Percentiles rank a stretch among this genome's conserved stretches.
phyloP scores from a whole-genome alignment of 2,888 invertebrate species.

The Netelia melanura region DNA sequence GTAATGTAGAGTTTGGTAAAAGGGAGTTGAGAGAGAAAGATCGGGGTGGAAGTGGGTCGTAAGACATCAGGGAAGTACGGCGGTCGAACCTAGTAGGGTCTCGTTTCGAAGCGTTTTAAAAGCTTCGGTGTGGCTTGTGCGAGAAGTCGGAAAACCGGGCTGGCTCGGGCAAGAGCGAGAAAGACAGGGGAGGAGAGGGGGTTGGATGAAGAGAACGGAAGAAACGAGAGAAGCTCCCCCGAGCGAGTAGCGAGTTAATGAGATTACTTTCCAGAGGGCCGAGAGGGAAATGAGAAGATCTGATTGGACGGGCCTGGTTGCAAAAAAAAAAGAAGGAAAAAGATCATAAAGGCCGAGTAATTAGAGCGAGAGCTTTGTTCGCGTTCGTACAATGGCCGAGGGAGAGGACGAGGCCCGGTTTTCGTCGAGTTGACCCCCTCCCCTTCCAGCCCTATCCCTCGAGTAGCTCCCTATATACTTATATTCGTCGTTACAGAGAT shows the following conservation, averaged over 20 bases:
- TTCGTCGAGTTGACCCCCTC: slow-evolving; percentile 55
- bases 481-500: not conserved
- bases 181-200: slow-evolving; percentile 53
- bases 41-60: not conserved
- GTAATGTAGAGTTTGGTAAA: not conserved
- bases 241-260: slow-evolving; percentile 77
- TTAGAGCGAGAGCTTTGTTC: slow-evolving; percentile 81
- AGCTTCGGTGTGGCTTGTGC: slow-evolving; percentile 54
- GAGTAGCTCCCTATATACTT: slow-evolving; percentile 4
- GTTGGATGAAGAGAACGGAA: slow-evolving; percentile 56
- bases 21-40: not conserved
- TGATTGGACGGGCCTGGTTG: slow-evolving; percentile 77
- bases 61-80: not conserved
- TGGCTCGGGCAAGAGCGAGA: not conserved
- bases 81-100: slow-evolving; percentile 4
- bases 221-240: slow-evolving; percentile 51
- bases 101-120: not conserved
- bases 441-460: slow-evolving; percentile 26
- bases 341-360: slow-evolving; percentile 82
- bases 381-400: slow-evolving; percentile 70
- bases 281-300: slow-evolving; percentile 80
- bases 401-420: slow-evolving; percentile 39
- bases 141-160: not conserved
- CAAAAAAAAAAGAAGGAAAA: slow-evolving; percentile 69
- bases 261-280: slow-evolving; percentile 78